Evolutionary conservation across 2,888 invertebrate species (phyloP).

Genomic region (Sceliomorpha sp.): DNA sequence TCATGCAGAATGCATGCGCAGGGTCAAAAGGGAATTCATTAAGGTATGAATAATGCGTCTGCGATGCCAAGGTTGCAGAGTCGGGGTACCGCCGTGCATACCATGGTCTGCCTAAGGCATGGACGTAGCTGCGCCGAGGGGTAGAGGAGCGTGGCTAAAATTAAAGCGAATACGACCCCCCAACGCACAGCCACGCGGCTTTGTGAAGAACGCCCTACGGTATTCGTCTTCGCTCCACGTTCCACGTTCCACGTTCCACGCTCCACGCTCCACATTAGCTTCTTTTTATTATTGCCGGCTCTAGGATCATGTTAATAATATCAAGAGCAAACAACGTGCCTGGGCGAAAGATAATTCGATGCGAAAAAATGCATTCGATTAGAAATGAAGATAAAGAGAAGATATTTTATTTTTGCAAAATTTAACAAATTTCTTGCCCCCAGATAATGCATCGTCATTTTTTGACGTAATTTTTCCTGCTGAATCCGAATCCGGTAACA

Average conservation of each 20-base stretch:
- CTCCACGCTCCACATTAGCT: too few species aligned
- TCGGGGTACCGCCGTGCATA: constrained; percentile 70
- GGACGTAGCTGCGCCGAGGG: constrained; percentile 53
- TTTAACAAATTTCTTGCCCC: too few species aligned
- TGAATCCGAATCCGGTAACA: too few species aligned
- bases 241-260: constrained; percentile 45
- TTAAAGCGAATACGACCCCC: constrained; percentile 73
- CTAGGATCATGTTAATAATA: too few species aligned
- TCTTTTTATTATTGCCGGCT: too few species aligned
- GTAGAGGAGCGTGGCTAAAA: constrained; percentile 69
- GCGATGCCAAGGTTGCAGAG: constrained; percentile 77
- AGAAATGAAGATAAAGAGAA: too few species aligned
- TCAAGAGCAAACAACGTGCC: too few species aligned
- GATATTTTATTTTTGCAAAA: too few species aligned
- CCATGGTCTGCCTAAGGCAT: constrained; percentile 71
- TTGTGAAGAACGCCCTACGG: constrained; percentile 38
- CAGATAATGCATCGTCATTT: too few species aligned
- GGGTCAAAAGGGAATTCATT: constrained; percentile 75
- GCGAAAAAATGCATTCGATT: too few species aligned
- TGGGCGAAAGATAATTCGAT: too few species aligned
- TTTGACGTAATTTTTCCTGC: too few species aligned
- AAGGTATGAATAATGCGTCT: constrained; percentile 79
- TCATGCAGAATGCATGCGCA: constrained; percentile 55
- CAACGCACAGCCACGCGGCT: constrained; percentile 41
- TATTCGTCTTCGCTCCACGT: constrained; percentile 50